Base-by-base conservation (phyloP, 2,797 vertebrate genomes). In the Lutjanus campechanus region DNA sequence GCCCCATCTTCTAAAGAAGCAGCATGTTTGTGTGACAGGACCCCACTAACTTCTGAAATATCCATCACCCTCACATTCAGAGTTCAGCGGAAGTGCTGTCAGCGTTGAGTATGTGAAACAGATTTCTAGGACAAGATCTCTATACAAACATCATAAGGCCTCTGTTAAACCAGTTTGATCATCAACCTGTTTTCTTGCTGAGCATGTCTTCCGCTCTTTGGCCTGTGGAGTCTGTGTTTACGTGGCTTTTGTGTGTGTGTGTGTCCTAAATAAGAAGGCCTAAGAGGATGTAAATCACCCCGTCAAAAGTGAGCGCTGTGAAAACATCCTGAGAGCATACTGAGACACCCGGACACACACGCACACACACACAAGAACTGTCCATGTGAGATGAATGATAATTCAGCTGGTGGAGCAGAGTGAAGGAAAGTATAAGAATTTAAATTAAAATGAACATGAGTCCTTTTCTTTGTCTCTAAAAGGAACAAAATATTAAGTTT, bases 161-260 rank as follows among this genome's bases (percentile, higher is more conserved):
- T 91, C 92, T 92, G 93, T 71, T 93, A 90, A 93, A 93, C 86
- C 87, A 79, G 92, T 94, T 93, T 91, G 91, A 92, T 92, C 87
- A 91, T 84, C 87, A 92, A 92, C 92, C 90, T 92, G 89, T 93
- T 93, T 93, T 91, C 87, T 91, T 81, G 79, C 90, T 75, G 89
- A 86, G 83, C 86, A 71, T 25, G 70, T 85, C 88, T 88, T 90
- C 92, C 81, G 64, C 69, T 86, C 88, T 82, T 71, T 72, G 83
- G 86, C 76, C 76, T 77, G 74, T 60, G 56, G 65, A 40, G 76
- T 81, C 73, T 73, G 82, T 59, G 59, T 71, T 19, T 65, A 65
- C 79, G 74, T 61, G 73, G 62, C 40, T 79, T 84, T 55, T 83
- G 76, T 75, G 70, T 53, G 55, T 44, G 66, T 66, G 61, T 40